These are phyloP conservation scores for Ochropacha duplaris DNA, from an alignment of 2,888 invertebrate species.

Conservation along the genomic window DNA sequence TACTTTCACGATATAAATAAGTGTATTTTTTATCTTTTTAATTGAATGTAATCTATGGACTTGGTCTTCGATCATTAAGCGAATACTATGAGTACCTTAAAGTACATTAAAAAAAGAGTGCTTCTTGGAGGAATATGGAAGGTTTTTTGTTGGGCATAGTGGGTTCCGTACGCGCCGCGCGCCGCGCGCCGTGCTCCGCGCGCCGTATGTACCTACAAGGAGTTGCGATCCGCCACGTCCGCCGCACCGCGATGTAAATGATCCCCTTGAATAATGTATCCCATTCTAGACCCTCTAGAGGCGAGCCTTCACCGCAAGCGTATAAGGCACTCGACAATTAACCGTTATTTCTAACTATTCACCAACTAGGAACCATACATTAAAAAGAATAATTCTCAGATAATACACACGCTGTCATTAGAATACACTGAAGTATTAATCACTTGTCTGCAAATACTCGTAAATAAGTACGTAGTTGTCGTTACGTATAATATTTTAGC, in stretches of 20 bases:
- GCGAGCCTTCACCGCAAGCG: conserved; percentile 51
- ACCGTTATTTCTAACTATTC: conserved; percentile 75
- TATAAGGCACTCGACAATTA: conserved; percentile 73
- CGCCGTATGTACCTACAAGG: conserved; percentile 67
- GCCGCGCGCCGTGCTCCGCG: conserved; percentile 43
- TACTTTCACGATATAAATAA: conserved; percentile 14
- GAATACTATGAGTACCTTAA: conserved; percentile 59
- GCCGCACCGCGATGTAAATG: conserved; percentile 75
- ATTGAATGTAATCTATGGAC: conserved; percentile 56
- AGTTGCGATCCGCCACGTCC: conserved; percentile 69
- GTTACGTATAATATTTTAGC: conserved; percentile 32
- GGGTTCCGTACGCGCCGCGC: conserved; percentile 57
- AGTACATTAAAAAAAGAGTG: conserved; percentile 75
- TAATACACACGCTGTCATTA: neutral
- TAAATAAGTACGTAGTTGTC: neutral
- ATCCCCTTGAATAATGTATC: conserved; percentile 80
- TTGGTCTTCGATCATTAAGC: conserved; percentile 63
- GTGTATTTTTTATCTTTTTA: conserved; percentile 44
- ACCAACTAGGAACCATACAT: conserved; percentile 41
- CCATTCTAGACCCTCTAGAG: conserved; percentile 66
- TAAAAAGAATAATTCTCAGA: conserved; percentile 20
- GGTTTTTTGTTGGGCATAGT: conserved; percentile 67
- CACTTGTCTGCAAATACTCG: neutral
- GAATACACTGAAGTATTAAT: neutral
- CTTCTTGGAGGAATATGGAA: conserved; percentile 67